These are phyloP conservation scores for Lacanobia oleracea DNA, from an alignment of 2,888 invertebrate species.

Conservation along the genomic window DNA sequence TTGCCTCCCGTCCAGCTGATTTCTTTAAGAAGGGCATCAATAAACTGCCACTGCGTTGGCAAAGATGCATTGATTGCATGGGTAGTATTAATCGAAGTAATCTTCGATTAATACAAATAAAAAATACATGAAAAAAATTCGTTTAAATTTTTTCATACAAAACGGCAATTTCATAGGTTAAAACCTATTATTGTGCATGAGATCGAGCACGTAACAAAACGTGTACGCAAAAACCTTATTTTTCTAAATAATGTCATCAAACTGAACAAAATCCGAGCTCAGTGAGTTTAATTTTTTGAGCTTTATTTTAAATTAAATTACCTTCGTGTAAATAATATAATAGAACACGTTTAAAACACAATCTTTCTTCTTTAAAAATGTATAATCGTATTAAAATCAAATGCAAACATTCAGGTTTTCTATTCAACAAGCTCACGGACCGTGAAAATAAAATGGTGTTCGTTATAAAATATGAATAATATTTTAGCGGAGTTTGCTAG, in stretches of 20 bases:
- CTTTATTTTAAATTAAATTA: neutral
- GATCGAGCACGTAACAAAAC: neutral
- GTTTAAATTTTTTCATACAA: too few species aligned
- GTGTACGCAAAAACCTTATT: neutral
- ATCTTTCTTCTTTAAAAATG: slow-evolving; percentile 42
- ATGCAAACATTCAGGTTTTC: slow-evolving; percentile 46
- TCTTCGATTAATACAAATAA: too few species aligned
- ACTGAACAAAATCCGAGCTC: neutral
- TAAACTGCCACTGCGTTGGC: too few species aligned
- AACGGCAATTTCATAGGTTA: too few species aligned
- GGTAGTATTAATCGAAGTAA: too few species aligned
- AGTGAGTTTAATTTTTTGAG: neutral
- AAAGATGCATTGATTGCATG: too few species aligned
- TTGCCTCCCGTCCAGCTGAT: too few species aligned
- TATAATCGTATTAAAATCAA: slow-evolving; percentile 56
- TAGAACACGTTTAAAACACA: slow-evolving; percentile 27
- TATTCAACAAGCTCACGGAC: slow-evolving; percentile 40
- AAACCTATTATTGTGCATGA: neutral
- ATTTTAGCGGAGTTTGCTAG: slow-evolving; percentile 59
- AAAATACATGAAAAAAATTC: too few species aligned
- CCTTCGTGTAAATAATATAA: slow-evolving; percentile 28
- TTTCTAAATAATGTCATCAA: neutral
- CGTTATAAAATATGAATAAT: slow-evolving; percentile 66
- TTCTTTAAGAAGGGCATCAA: too few species aligned
- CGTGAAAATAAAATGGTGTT: slow-evolving; percentile 52